Evolutionary conservation across 1,140 invertebrate genomes (phyloP).

Genomic region (Idris sp.): DNA sequence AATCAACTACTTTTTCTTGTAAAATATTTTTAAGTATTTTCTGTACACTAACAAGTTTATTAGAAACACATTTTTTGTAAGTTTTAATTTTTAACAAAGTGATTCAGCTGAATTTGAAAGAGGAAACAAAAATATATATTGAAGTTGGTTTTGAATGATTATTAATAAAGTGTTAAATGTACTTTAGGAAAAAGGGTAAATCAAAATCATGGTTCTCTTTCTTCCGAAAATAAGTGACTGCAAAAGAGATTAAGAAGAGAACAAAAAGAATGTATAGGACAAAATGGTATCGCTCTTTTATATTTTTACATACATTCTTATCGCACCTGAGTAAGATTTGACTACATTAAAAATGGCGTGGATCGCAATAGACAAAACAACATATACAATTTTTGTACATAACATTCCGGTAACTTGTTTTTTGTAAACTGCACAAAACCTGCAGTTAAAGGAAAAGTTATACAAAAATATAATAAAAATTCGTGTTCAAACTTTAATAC

Average conservation of each 20-base stretch:
- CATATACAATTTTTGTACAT: conserved; percentile 28
- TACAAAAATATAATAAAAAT: too few relatives aligned
- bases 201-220: conserved; percentile 45
- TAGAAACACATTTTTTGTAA: too few relatives aligned
- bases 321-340: neutral
- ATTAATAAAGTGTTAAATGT: conserved; percentile 13
- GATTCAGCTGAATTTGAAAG: too few relatives aligned
- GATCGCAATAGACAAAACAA: neutral
- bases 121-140: too few relatives aligned
- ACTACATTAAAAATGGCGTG: neutral
- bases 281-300: conserved; percentile 13
- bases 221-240: conserved; percentile 30
- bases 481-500: too few relatives aligned
- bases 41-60: too few relatives aligned
- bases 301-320: conserved; percentile 27
- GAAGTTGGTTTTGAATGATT: too few relatives aligned
- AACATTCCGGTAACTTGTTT: conserved; percentile 13
- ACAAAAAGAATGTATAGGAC: neutral
- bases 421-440: conserved; percentile 15
- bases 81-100: too few relatives aligned
- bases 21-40: too few relatives aligned
- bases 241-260: neutral
- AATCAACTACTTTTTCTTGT: too few relatives aligned
- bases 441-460: too few relatives aligned
- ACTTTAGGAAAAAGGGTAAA: conserved; percentile 35